Evolutionary conservation across 2,888 invertebrate species (phyloP), one percentile per base, ranked within the genome.

Genomic region (Thymelicus acteon): DNA sequence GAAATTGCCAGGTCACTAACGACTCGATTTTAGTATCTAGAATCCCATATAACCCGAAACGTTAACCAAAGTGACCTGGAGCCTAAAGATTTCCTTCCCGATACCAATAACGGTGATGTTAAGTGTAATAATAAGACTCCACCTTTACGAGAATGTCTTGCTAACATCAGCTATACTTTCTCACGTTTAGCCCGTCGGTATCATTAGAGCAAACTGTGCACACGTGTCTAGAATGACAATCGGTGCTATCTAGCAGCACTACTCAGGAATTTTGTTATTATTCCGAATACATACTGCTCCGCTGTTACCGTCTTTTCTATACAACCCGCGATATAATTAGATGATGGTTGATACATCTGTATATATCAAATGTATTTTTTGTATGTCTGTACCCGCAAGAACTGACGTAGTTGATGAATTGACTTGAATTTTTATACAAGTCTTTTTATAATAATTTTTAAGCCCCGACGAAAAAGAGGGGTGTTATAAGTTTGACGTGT

Each of bases 151-250:
- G 39, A 58, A 39, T 39, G 39, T 58, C 31, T 58, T 58, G 58
- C 58, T 58, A 39, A 58, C 58, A 39, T 58, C 39, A 58, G 58
- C 58, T 39, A 58, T 7, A 58, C 58, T 2, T 58, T 58, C 37
- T 31, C 57, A 58, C 58, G 58, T 58, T 13, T 58, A n/a, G 39
- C 58, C 57, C 58, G 37, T 52, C 63, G 49, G 49, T 63, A 52
- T 63, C 63, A 63, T 63, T 63, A 63, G 62, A 62, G 49, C 49
- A 57, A 40, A 66, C 58, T 37, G 39, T 39, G 44, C 37, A 49
- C 31, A 67, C 67, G 67, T 67, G 67, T 60, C 60, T 40, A 13
- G 67, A 67, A 67, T 67, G 40, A 48, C 60, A 60, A 39, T 57
- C 10, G 12, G 57, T 31, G 31, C 57, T 52, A 52, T 52, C 49